Base-by-base conservation (phyloP, 2,888 invertebrate species). In the Argyresthia albistria region DNA sequence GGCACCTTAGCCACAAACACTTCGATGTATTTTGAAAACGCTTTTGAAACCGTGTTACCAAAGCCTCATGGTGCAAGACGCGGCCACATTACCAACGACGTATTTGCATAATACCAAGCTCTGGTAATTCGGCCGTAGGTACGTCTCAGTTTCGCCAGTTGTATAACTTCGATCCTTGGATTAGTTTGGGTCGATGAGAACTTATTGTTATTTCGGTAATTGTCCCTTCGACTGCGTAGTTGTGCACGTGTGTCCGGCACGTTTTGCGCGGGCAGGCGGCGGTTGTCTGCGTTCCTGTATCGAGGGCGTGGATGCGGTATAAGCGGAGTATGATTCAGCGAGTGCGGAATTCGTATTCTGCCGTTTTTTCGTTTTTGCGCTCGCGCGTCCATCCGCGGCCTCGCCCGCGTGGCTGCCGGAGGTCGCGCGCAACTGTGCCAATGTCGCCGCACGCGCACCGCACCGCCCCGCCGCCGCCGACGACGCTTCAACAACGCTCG, bases 381-480 rank as follows among this genome's bases (percentile, higher is more conserved):
- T 25, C 39, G 80, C 80, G 76, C 81, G 75, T 80, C 77, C 75
- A 76, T 25, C 25, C 25, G 71, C 72, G 84, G 72, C 84, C 84
- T 84, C 84, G 82, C 68, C 72, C 73, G 73, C 72, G 74, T 4
- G 25, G 3, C 25, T 25, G 25, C 25, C 67, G 71, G 73, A 78
- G 86, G 84, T 81, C 84, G 80, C 70, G 71, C 74, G 70, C 77
- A 86, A 84, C 73, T 83, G 80, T 86, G 86, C 86, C 87, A 86
- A 86, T 86, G 86, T 87, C 86, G 74, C 68, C 62, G 58, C 60
- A 63, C 60, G 46, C 61, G 62, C 67, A 57, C 64, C 58, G 62
- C 60, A 61, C 65, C 65, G 63, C 66, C 65, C 70, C 71, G 63
- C 69, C 65, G 25, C 25, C 25, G 25, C 25, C 25, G 25, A 25